Conservation (phyloP, 2,113 vertebrate genomes). For the Pristiophorus japonicus region DNA sequence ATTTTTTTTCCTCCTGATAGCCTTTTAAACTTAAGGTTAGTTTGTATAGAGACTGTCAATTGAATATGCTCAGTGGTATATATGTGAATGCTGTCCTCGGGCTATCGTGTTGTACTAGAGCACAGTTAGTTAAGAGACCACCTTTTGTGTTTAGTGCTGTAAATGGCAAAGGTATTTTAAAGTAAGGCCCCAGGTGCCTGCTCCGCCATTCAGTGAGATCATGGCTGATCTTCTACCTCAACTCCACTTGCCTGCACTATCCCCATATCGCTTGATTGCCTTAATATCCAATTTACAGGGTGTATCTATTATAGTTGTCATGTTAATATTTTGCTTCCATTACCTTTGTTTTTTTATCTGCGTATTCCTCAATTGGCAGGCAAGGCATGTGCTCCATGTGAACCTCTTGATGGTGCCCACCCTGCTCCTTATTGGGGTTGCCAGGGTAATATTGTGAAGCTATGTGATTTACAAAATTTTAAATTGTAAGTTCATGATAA, state of each 20-base stretch:
- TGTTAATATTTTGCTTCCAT: no score
- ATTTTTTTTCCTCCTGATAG: neutral
- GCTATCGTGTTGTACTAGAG: neutral
- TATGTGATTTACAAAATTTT: neutral
- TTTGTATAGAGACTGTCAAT: neutral
- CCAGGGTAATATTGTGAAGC: neutral
- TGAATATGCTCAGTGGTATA: neutral
- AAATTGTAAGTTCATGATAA: neutral
- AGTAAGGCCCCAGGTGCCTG: no score
- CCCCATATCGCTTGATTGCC: no score
- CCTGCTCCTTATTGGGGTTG: neutral
- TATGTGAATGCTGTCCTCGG: neutral
- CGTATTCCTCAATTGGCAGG: no score
- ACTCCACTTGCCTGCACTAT: no score
- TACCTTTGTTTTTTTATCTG: no score
- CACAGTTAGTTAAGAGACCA: neutral
- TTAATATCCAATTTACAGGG: no score
- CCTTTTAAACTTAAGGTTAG: neutral
- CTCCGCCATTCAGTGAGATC: no score
- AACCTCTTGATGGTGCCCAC: no score
- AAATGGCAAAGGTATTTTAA: neutral
- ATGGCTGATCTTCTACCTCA: no score
- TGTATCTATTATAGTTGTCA: no score
- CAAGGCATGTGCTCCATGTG: no score
- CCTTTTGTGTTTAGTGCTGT: neutral